Base-by-base conservation (phyloP, 2,797 vertebrate genomes). In the Urophycis tenuis region DNA sequence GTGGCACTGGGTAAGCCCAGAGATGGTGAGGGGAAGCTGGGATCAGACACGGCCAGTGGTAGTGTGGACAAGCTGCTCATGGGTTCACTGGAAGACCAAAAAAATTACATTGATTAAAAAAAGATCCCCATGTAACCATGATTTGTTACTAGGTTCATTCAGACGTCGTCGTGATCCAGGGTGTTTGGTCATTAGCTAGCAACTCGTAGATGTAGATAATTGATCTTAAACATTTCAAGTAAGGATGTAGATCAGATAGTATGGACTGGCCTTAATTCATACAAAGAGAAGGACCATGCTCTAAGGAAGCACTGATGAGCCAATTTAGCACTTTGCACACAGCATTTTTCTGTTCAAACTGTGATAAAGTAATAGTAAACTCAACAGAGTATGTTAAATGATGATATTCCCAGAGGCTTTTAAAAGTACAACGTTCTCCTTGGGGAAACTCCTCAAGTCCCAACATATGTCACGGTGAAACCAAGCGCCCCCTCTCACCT, bases 11-110 rank as follows among this genome's bases (percentile, higher is more conserved):
- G 90, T 91, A 96, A 88, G 78, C 93, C 95, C 86, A 96, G 90
- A 84, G 95, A 94, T 75, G 96, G 93, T 41, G 95, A 92, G 70
- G 95, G 94, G 79, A 95, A 96, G 82, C 89, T 94, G 67, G 95
- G 87, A 72, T 95, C 95, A 73, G 95, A 93, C 77, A 93, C 88
- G 73, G 93, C 88, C 84, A 89, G 91, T 78, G 94, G 90, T 85
- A 95, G 85, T 81, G 94, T 89, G 82, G 96, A 88, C 90, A 96
- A 91, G 89, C 92, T 93, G 91, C 92, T 95, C 89, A 95, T 91
- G 88, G 95, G 92, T 84, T 98, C 96, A 89, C 96, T 98, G 89
- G 76, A 88, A 71, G 60, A 3, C 60, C 60, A 67, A 29, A 29
- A 29, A 0, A 67, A 19, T 10, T 29, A 67, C 60, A 67, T 67